A percentile compares a stretch with the other conserved stretches of the same genome.
These are phyloP conservation scores for Myzus persicae DNA, from an alignment of 1,140 invertebrate species.

Conservation along the genomic window DNA sequence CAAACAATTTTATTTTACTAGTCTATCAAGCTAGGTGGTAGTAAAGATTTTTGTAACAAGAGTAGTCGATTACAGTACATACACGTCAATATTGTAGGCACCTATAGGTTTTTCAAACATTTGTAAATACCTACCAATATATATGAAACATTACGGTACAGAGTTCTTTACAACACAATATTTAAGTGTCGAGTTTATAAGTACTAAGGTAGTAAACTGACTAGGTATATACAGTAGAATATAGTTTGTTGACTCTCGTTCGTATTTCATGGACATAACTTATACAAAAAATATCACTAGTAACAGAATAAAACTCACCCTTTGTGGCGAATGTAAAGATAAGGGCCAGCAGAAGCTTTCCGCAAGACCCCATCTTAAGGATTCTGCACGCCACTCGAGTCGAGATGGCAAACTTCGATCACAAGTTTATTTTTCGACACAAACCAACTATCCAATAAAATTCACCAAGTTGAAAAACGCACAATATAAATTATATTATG, in stretches of 20 bases:
- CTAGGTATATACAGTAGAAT: neutral
- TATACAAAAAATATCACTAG: neutral
- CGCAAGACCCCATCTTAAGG: conserved; percentile 35
- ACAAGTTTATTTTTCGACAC: neutral
- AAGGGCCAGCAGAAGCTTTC: conserved; percentile 28
- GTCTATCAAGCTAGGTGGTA: neutral
- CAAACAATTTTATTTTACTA: neutral
- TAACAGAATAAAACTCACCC: neutral
- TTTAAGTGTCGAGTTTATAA: neutral
- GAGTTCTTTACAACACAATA: neutral
- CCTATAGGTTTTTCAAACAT: neutral
- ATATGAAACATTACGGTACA: neutral
- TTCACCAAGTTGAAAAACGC: neutral
- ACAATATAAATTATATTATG: neutral
- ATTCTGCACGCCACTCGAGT: neutral
- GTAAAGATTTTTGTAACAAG: neutral
- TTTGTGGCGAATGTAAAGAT: conserved; percentile 23
- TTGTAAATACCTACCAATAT: neutral
- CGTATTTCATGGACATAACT: neutral
- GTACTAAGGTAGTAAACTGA: neutral
- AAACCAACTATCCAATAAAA: neutral
- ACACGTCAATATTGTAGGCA: too few species aligned
- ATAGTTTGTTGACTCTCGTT: neutral
- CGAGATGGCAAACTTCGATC: neutral
- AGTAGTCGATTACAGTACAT: neutral